phyloP scores from a whole-genome alignment of 2,888 invertebrate species.

The Nomada goodeniana region DNA sequence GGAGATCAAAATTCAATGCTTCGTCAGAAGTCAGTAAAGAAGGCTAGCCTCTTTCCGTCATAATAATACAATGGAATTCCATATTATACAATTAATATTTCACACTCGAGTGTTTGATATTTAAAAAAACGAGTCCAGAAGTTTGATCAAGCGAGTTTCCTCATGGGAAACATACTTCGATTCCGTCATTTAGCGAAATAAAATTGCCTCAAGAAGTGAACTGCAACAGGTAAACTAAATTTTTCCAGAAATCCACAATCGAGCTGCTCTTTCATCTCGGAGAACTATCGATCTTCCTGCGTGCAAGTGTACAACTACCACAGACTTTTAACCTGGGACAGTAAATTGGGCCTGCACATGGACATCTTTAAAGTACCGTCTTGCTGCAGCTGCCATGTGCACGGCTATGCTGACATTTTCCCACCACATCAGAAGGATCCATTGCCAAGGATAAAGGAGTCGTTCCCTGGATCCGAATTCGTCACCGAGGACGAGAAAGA shows the following conservation, averaged over 20 bases:
- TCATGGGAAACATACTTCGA: background rate
- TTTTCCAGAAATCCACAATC: conserved; percentile 89
- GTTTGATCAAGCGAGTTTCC: too few species aligned
- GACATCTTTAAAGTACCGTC: conserved; percentile 94
- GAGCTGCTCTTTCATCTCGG: conserved; percentile 91
- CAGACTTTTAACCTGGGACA: conserved; percentile 92
- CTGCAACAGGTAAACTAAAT: background rate
- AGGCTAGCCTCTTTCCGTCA: conserved; percentile 14
- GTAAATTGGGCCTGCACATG: conserved; percentile 91
- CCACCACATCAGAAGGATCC: conserved; percentile 87
- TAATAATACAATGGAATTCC: background rate
- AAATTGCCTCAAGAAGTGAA: background rate
- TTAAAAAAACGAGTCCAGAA: background rate
- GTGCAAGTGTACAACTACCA: conserved; percentile 94
- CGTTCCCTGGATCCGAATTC: conserved; percentile 86
- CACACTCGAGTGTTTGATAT: background rate
- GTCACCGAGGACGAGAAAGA: conserved; percentile 72
- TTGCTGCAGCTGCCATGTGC: conserved; percentile 93
- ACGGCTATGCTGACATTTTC: conserved; percentile 90
- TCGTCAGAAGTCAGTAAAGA: background rate
- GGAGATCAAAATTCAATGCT: conserved; percentile 8
- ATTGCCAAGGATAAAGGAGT: conserved; percentile 85
- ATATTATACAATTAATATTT: background rate
- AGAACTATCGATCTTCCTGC: conserved; percentile 92
- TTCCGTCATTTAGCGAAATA: background rate